Evolutionary conservation across 1,140 invertebrate genomes (phyloP), one percentile per base, ranked within the genome.

Genomic region (Hylaeus volcanicus): DNA sequence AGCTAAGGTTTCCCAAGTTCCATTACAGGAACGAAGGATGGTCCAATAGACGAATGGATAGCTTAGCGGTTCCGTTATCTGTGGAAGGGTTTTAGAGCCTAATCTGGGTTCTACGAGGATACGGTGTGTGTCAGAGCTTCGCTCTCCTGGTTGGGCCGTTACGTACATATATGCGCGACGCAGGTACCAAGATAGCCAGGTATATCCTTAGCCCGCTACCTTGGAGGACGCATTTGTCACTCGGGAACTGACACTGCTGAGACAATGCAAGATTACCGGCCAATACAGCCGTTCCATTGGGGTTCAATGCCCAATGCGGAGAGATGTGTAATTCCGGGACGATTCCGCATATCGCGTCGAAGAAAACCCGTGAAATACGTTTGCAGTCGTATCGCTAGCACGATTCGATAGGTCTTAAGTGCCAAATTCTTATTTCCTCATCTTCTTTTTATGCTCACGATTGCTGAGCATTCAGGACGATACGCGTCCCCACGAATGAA

Each of bases 31-130:
- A 65, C 58, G 60, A 86, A 79, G 76, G 68, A 86, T 83, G 76
- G 84, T 60, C 84, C 82, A 80, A 82, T 83, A 85, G 85, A 87
- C 88, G 83, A 84, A 91, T 89, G 84, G 86, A 87, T 56, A 85
- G 88, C 88, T 88, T 89, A 88, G 89, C 81, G 86, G 64, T 84
- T 41, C 78, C 84, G 84, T 89, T 91, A 91, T 91, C 90, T 87
- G 58, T 53, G 82, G 64, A 88, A 83, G 85, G 89, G 81, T 90
- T 90, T 90, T 89, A 85, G 84, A 82, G 81, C 61, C 85, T 89
- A 89, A 90, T 91, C 89, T 86, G 80, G 81, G 78, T 72, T 75
- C 79, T 73, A 74, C 60, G 76, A 81, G 85, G 86, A 88, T 86
- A 87, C 79, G 74, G 61, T 51, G 61, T 61, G 61, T 71, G 84